Evolutionary conservation across 2,797 vertebrate species (phyloP).

Genomic region (Sebastolobus altivelis): DNA sequence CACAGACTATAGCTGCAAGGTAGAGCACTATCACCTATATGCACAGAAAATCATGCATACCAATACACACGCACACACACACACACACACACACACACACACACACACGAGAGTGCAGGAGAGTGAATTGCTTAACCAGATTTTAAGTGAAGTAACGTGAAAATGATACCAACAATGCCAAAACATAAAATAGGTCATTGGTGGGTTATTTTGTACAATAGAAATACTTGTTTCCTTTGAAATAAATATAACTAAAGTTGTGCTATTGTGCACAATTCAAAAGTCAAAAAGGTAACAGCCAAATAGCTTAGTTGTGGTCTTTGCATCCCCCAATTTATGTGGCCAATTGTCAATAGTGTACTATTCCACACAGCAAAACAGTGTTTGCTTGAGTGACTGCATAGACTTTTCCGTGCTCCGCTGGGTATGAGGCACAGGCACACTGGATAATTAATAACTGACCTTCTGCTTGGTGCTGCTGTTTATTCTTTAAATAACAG

Average conservation of each 20-base stretch:
- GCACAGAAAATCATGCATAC: not conserved
- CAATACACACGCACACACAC: not conserved
- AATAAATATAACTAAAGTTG: conserved; percentile 7
- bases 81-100: not conserved
- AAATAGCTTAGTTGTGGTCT: conserved; percentile 1
- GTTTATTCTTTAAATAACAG: conserved; percentile 10
- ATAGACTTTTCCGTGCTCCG: conserved; percentile 24
- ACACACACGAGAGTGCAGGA: not conserved
- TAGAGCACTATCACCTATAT: conserved; percentile 7
- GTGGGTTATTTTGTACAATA: not conserved
- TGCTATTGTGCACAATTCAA: not conserved
- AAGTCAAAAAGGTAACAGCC: not conserved
- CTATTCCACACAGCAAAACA: conserved; percentile 11
- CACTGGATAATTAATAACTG: conserved; percentile 44
- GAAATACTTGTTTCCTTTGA: not conserved
- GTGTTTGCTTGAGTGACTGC: conserved; percentile 38
- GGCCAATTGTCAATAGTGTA: conserved; percentile 22
- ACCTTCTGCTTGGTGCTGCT: conserved; percentile 13
- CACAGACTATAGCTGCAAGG: conserved; percentile 32
- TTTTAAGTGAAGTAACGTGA: not conserved
- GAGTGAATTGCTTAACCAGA: not conserved
- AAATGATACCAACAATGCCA: not conserved
- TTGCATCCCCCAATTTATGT: not conserved
- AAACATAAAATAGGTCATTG: conserved; percentile 1
- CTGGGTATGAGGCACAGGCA: conserved; percentile 23